Evolutionary conservation across 2,888 invertebrate species (phyloP), one percentile per base, ranked within the genome.

Genomic region (Agrotis segetum): DNA sequence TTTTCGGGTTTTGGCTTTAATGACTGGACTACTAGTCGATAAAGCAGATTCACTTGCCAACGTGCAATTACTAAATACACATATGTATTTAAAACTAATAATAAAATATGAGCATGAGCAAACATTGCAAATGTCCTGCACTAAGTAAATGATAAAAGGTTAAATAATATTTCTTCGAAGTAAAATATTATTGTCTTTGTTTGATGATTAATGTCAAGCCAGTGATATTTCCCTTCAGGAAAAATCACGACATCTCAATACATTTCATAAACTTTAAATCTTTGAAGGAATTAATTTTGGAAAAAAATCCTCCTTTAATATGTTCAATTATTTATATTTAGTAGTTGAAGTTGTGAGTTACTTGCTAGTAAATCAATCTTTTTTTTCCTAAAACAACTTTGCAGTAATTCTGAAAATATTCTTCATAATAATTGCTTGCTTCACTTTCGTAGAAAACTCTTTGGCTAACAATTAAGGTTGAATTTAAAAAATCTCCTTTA

Each of bases 401-500:
- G 3, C 14, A 1, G 11, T 16, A 34, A 17, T 0, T 9, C 0
- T 13, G 14, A 11, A 19, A 73, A 34, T 29, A 16, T 11, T 55
- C 29, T 47, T 7, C 1, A 24, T 40, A 24, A 52, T 53, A 21
- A 52, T 7, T 82, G 86, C 85, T 71, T 93, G 91, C 52, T 64
- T 60, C 84, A n/a, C 62, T 94, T 73, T 84, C 49, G 89, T 74
- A 63, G 79, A 84, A 75, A 58, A 62, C 79, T 50, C 68, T 81
- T 88, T 81, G 65, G 84, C 90, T 89, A 95, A 94, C 95, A 96
- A 96, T 96, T 95, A 96, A 93, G 94, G 91, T 88, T 81, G 91
- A 93, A 92, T 95, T 94, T 91, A 92, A 88, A 90, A 92, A 91
- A 89, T 89, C 89, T 89, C 89, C 90, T 92, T 94, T 94, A 91